Evolutionary conservation across 2,888 invertebrate species (phyloP).

Genomic region (Chirona hameri): DNA sequence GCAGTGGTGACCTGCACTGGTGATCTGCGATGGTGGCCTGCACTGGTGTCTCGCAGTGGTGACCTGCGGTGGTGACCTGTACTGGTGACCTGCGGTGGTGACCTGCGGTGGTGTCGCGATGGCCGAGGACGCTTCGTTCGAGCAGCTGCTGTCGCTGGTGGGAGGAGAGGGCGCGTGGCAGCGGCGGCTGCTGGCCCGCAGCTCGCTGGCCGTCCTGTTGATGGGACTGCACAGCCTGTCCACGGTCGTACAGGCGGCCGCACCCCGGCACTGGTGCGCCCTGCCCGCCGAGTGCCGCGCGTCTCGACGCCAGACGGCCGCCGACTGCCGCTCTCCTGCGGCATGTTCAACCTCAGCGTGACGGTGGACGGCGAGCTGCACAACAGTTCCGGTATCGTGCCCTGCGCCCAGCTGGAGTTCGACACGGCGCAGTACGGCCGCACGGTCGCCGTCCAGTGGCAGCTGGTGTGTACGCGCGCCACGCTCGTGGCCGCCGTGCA

Average conservation of each 20-base stretch:
- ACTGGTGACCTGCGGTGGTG: too few relatives aligned
- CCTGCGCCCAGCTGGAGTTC: background rate
- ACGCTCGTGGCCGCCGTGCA: background rate
- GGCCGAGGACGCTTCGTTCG: background rate
- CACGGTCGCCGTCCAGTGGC: background rate
- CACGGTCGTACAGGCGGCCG: background rate
- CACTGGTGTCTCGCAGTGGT: too few relatives aligned
- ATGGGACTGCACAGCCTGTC: background rate
- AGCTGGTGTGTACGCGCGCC: background rate
- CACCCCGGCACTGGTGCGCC: background rate
- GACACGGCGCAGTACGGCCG: background rate
- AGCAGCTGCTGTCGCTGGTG: background rate
- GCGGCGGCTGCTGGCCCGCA: background rate
- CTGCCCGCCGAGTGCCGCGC: background rate
- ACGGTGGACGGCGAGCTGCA: background rate
- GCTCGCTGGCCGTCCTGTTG: background rate
- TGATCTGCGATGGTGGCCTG: too few relatives aligned
- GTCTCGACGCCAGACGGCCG: background rate
- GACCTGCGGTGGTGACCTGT: too few relatives aligned
- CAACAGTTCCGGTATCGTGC: background rate
- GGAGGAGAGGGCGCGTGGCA: background rate
- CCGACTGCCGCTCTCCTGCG: background rate
- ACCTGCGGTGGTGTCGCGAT: background rate
- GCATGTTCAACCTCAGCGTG: background rate
- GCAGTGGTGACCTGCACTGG: too few relatives aligned